Base-by-base conservation (phyloP, 2,113 vertebrate genomes). In the Microcebus ravelobensis region DNA sequence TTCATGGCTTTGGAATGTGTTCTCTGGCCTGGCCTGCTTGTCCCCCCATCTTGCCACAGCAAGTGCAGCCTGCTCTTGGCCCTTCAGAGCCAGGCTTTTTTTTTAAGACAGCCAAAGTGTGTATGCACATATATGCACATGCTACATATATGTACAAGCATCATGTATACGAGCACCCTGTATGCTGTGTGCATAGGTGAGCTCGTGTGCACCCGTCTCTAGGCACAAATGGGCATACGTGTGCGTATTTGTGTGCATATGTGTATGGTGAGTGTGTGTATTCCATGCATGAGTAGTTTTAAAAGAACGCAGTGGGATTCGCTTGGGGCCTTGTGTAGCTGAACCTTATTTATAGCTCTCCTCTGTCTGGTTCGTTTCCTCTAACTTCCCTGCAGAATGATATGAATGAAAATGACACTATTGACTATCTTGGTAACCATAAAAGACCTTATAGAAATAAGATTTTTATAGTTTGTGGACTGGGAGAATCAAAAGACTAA, bases 381-480 rank as follows among this genome's bases (percentile, higher is more conserved):
- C 97, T 98, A 97, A 94, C 98, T 98, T 98, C 98, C 95, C 96
- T 96, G 50, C 98, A 98, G 98, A 98, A 98, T 96, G 96, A 97
- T 96, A 93, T 98, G 98, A 98, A 98, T 98, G 98, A 98, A 98
- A 98, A 99, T 98, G 97, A 98, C 98, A 98, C 96, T 97, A 98
- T 97, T 98, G 98, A 98, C 98, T 98, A 80, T 97, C 96, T 96
- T 97, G 90, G 96, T 98, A 97, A 97, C 98, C 98, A 98, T 98
- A 98, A 98, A 98, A 98, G 96, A 97, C 96, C 98, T 98, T 98
- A 98, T 27, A 98, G 98, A 98, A 98, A 97, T 98, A 97, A 96
- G 97, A 97, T 98, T 98, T 98, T 98, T 98, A 98, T 98, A 93
- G 98, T 98, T 97, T 98, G 96, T 96, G n/a, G 98, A 96, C 96